These are phyloP conservation scores for Lithobates sylvaticus DNA, from an alignment of 2,797 vertebrate species.

Conservation along the genomic window DNA sequence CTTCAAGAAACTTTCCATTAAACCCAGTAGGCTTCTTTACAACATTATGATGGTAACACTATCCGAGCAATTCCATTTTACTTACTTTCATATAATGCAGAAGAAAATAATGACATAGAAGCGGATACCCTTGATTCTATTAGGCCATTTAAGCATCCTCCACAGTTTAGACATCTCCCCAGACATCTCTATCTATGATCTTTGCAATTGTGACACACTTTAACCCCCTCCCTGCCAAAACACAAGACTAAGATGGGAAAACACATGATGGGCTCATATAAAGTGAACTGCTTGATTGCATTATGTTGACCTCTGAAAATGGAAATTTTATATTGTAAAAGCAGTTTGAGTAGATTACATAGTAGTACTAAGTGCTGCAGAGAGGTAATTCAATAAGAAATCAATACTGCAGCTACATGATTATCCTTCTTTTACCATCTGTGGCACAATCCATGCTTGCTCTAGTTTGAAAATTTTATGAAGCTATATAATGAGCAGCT, in stretches of 20 bases:
- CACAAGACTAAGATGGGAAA: slow-evolving; percentile 60
- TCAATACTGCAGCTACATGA: slow-evolving; percentile 85
- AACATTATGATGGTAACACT: slow-evolving; percentile 51
- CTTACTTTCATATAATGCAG: slow-evolving; percentile 40
- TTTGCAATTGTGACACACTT: slow-evolving; percentile 30
- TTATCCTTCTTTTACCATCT: slow-evolving; percentile 78
- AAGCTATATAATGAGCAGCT: slow-evolving; percentile 57
- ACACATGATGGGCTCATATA: slow-evolving; percentile 82
- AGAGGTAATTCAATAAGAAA: slow-evolving; percentile 85
- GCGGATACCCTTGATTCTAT: slow-evolving; percentile 43
- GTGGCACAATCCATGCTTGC: slow-evolving; percentile 58
- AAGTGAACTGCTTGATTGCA: slow-evolving; percentile 82
- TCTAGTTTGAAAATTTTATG: slow-evolving; percentile 64
- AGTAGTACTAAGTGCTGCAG: slow-evolving; percentile 83
- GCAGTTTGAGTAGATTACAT: slow-evolving; percentile 87
- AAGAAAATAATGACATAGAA: slow-evolving; percentile 47
- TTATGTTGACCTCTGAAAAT: slow-evolving; percentile 86
- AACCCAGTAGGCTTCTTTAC: slow-evolving; percentile 37
- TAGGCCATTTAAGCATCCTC: slow-evolving; percentile 26
- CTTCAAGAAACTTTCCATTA: slow-evolving; percentile 53
- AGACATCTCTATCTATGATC: slow-evolving; percentile 33
- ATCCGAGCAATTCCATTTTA: slow-evolving; percentile 46
- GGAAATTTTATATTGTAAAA: slow-evolving; percentile 88
- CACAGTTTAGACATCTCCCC: slow-evolving; percentile 42
- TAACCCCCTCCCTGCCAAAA: slow-evolving; percentile 50